Evolutionary conservation across 2,797 vertebrate genomes (phyloP).

Genomic region (Antennarius maculatus): DNA sequence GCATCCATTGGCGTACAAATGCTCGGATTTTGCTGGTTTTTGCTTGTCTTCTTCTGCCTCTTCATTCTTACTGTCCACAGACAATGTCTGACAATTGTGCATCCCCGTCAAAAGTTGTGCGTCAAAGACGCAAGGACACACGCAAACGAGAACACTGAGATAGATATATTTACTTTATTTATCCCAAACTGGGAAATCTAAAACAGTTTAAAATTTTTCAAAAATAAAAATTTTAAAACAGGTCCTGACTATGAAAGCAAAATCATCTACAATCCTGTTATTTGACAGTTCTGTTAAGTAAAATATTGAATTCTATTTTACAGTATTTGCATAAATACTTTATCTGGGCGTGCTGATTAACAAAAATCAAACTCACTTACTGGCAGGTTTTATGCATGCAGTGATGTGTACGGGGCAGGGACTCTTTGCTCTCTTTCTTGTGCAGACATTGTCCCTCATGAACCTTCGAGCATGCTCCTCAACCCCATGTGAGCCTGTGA

Average conservation of each 20-base stretch:
- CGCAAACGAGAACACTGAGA: too few relatives aligned
- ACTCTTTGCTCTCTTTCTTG: slow-evolving; percentile 80
- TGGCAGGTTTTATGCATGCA: slow-evolving; percentile 50
- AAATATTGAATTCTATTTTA: slow-evolving; percentile 4
- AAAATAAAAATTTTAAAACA: neutral
- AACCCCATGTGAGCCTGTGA: slow-evolving; percentile 86
- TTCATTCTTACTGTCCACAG: too few relatives aligned
- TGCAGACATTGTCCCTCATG: slow-evolving; percentile 84
- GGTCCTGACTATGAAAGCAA: neutral
- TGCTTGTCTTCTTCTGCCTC: too few relatives aligned
- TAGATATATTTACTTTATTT: too few relatives aligned
- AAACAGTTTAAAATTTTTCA: too few relatives aligned
- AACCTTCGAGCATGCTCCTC: slow-evolving; percentile 81
- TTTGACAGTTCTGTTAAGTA: neutral
- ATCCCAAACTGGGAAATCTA: too few relatives aligned
- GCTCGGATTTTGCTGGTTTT: too few relatives aligned
- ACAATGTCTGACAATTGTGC: too few relatives aligned
- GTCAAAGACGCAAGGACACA: too few relatives aligned
- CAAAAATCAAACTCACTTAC: slow-evolving; percentile 46
- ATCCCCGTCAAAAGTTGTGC: too few relatives aligned
- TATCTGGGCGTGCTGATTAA: slow-evolving; percentile 43
- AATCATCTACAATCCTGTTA: too few relatives aligned
- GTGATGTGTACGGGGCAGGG: slow-evolving; percentile 50
- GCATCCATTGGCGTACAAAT: too few relatives aligned
- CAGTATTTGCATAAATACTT: slow-evolving; percentile 24